These are phyloP conservation scores for Drosophila nebulosa DNA, from an alignment of 1,140 invertebrate genomes.

Conservation along the genomic window DNA sequence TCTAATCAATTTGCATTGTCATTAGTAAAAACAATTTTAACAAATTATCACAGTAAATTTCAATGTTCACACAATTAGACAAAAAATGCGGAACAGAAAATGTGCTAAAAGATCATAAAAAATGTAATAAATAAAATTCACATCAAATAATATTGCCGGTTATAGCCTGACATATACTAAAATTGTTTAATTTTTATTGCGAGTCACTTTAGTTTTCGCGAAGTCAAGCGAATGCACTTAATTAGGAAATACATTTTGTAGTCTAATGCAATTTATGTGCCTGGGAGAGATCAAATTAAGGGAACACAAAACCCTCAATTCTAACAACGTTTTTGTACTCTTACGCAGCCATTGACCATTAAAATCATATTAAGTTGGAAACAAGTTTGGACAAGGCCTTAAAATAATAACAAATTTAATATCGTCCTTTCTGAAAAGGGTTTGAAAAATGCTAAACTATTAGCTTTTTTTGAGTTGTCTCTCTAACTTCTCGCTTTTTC, in stretches of 20 bases:
- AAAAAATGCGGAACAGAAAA: conserved; percentile 69
- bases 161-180: background rate
- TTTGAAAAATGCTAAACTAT: too few relatives aligned
- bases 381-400: too few relatives aligned
- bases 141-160: background rate
- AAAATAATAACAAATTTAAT: too few relatives aligned
- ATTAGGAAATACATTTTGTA: background rate
- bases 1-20: conserved; percentile 43
- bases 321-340: too few relatives aligned
- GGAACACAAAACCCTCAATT: too few relatives aligned
- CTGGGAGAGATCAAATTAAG: background rate
- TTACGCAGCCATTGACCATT: too few relatives aligned
- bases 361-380: too few relatives aligned
- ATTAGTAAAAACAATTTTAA: conserved; percentile 26
- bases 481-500: too few relatives aligned
- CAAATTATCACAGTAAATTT: conserved; percentile 21
- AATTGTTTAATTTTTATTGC: background rate
- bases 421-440: too few relatives aligned
- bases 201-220: background rate
- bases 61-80: conserved; percentile 41
- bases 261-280: too few relatives aligned
- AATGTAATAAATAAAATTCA: conserved; percentile 27
- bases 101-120: conserved; percentile 66
- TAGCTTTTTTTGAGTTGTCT: too few relatives aligned
- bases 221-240: background rate